Evolutionary conservation across 2,797 vertebrate species (phyloP), one percentile per base, ranked within the genome.

Genomic region (Ptychobarbus kaznakovi): DNA sequence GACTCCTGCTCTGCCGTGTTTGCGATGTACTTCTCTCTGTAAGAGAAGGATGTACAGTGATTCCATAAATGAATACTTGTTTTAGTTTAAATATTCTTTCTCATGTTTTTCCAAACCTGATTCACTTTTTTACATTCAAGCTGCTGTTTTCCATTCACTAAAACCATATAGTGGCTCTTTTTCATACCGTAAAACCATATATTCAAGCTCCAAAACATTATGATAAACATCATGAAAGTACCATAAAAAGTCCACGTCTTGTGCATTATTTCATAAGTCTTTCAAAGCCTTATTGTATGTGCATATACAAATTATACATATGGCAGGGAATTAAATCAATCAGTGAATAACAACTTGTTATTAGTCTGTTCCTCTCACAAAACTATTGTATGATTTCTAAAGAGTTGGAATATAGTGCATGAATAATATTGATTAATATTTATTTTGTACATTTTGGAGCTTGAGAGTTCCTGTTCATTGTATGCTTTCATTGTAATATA

Each of bases 1-100:
- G 97, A 96, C 92, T 99, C 98, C 92, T 99, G 98, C 86, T 99
- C 98, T 63, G 96, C 93, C 90, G 98, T 99, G 91, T 96, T 97
- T 92, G 95, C 97, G 90, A 96, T 95, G 90, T 98, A 99, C 89
- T 98, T 95, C 87, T 99, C 98, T 92, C 98, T 99, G 82, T 22
- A 92, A 91, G 81, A 4, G 46, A 69, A 56, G 70, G 20, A 32
- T n/a, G 7, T 12, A 81, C 13, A 81, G 32, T 69, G 42, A 66
- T 25, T 81, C 35, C 51, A 49, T 80, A 80, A 51, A 65, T 9
- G 2, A 61, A 86, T 66, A 51, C 53, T 44, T n/a, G 44, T 86
- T 82, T 82, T 82, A 13, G 16, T 69, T 35, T 38, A 63, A 74
- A 73, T 66, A 74, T 74, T 56, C 15, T 51, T 18, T 74, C 4